Evolutionary conservation across 2,113 vertebrate genomes (phyloP).

Genomic region (Felis catus): DNA sequence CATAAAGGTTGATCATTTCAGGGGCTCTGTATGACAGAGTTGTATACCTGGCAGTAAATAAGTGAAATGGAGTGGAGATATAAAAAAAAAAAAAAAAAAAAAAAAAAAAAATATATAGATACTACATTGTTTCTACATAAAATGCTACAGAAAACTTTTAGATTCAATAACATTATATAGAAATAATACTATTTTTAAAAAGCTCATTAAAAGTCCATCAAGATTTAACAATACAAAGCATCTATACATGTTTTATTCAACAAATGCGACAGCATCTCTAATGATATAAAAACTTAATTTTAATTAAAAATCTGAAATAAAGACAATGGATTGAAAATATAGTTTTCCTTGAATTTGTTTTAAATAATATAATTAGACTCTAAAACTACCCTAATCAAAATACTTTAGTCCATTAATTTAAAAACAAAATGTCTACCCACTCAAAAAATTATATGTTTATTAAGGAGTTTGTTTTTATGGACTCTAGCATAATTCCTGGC

Average conservation of each 20-base stretch:
- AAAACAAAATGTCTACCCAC: slow-evolving; percentile 33
- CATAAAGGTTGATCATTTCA: slow-evolving; percentile 99
- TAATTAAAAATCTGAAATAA: slow-evolving; percentile 50
- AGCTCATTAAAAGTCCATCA: slow-evolving; percentile 20
- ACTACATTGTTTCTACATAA: slow-evolving; percentile 60
- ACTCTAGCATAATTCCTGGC: neutral
- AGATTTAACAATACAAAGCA: slow-evolving; percentile 54
- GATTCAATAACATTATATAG: slow-evolving; percentile 13
- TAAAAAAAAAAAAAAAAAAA: neutral
- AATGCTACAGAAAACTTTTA: slow-evolving; percentile 9
- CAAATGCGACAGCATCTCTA: neutral
- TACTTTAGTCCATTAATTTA: slow-evolving; percentile 21
- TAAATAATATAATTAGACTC: slow-evolving; percentile 31
- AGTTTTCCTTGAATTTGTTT: slow-evolving; percentile 48
- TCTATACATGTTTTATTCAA: slow-evolving; percentile 30
- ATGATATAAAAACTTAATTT: slow-evolving; percentile 38
- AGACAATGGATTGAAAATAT: neutral
- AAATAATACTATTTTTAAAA: slow-evolving; percentile 38
- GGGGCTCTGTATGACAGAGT: slow-evolving; percentile 97
- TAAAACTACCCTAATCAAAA: slow-evolving; percentile 40
- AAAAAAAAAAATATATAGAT: slow-evolving; percentile 8
- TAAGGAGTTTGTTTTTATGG: slow-evolving; percentile 32
- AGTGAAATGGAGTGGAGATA: neutral
- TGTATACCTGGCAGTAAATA: slow-evolving; percentile 90
- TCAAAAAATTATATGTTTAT: slow-evolving; percentile 35